Percentiles rank a stretch among this genome's conserved stretches.
These are phyloP conservation scores for Cephus runcator DNA, from an alignment of 2,888 invertebrate genomes.

Conservation along the genomic window DNA sequence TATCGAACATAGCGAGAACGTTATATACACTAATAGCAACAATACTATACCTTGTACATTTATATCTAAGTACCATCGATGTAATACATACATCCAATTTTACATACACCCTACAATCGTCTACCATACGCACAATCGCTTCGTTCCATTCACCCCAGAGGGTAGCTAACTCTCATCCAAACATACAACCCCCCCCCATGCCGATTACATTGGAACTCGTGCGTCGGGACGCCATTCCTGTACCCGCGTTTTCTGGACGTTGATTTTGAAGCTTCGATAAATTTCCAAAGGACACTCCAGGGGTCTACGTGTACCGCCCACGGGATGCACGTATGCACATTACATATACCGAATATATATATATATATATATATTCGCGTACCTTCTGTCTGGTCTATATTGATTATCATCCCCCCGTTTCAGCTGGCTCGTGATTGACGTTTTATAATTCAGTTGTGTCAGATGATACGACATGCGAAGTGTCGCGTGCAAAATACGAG, in stretches of 20 bases:
- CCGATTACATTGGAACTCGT: not conserved
- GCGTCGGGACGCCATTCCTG: not conserved
- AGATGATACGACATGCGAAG: slow-evolving; percentile 48
- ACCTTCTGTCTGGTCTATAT: not conserved
- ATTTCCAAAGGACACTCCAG: not conserved
- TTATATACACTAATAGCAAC: not conserved
- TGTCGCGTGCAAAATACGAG: slow-evolving; percentile 15
- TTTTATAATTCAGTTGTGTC: slow-evolving; percentile 54
- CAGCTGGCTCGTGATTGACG: slow-evolving; percentile 39
- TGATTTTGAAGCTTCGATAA: not conserved
- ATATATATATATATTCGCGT: too few relatives aligned
- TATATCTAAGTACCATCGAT: not conserved
- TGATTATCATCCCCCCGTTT: not conserved
- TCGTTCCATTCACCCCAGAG: not conserved
- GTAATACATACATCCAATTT: not conserved
- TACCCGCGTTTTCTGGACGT: not conserved
- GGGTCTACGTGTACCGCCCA: not conserved
- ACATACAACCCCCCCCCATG: not conserved
- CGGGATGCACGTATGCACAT: not conserved
- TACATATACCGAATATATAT: too few relatives aligned
- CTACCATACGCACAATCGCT: not conserved
- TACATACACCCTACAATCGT: not conserved
- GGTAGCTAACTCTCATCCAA: not conserved
- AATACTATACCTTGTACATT: not conserved
- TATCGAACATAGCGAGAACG: not conserved